These are phyloP conservation scores for Falco punctatus DNA, from an alignment of 2,113 vertebrate genomes.

Conservation along the genomic window DNA sequence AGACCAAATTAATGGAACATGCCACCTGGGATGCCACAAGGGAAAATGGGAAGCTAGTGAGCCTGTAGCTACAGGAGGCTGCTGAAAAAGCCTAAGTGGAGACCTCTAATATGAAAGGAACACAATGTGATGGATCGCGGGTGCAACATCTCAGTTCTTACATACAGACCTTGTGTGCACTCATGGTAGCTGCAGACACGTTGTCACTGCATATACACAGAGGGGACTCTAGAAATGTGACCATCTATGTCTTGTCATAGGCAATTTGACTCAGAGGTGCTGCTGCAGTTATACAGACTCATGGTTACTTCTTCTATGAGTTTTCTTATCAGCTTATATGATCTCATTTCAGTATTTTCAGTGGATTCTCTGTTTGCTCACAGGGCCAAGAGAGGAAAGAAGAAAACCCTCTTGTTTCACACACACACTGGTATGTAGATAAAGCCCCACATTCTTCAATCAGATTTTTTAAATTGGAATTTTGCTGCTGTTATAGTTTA, in stretches of 20 bases:
- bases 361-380: not conserved
- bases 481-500: slow-evolving; percentile 37
- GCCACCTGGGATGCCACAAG: not conserved
- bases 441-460: slow-evolving; percentile 7
- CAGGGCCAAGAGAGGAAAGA: not conserved
- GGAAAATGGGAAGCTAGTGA: not conserved
- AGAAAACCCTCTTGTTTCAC: not conserved
- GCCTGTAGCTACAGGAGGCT: not conserved
- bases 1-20: not conserved
- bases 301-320: not conserved
- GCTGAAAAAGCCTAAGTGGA: not conserved
- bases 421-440: not conserved
- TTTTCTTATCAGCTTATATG: not conserved
- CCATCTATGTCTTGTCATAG: not conserved
- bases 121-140: not conserved
- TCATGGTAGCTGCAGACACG: not conserved
- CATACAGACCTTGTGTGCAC: not conserved
- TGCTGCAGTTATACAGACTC: not conserved
- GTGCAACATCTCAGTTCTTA: not conserved
- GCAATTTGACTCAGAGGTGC: not conserved
- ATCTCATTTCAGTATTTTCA: not conserved
- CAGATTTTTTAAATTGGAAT: slow-evolving; percentile 51
- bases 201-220: not conserved
- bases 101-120: not conserved
- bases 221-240: not conserved